phyloP scores from a whole-genome alignment of 2,888 invertebrate genomes.

The Chorisops tibialis region DNA sequence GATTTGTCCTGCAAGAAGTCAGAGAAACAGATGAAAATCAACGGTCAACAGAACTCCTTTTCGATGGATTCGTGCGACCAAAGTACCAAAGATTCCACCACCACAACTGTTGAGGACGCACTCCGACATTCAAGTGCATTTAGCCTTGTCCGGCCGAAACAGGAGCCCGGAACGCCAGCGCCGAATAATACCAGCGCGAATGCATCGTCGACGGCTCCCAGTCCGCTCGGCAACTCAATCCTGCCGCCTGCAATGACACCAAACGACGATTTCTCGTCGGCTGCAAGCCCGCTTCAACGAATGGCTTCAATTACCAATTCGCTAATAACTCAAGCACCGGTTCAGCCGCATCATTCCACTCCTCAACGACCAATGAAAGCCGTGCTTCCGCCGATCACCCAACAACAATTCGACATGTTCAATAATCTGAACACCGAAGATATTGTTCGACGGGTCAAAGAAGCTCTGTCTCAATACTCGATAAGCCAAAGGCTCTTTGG shows the following conservation, averaged over 20 bases:
- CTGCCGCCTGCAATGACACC: constrained; percentile 80
- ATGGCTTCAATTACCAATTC: constrained; percentile 99
- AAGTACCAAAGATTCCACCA: constrained; percentile 61
- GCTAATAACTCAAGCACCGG: constrained; percentile 83
- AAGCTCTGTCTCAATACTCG: constrained; percentile 90
- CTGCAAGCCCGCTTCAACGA: constrained; percentile 90
- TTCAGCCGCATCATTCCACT: constrained; percentile 79
- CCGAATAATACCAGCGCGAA: constrained; percentile 37
- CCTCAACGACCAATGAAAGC: constrained; percentile 90
- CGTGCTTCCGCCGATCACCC: constrained; percentile 95
- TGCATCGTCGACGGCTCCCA: constrained; percentile 75
- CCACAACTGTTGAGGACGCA: constrained; percentile 38
- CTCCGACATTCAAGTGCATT: constrained; percentile 64
- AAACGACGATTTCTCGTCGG: constrained; percentile 77
- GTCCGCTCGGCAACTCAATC: constrained; percentile 80
- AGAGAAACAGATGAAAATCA: constrained; percentile 57
- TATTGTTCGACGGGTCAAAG: constrained; percentile 93
- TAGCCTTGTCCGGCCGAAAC: constrained; percentile 81
- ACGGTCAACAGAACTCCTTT: constrained; percentile 48
- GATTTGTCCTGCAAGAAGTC: constrained; percentile 79
- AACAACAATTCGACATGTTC: constrained; percentile 97
- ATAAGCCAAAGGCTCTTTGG: constrained; percentile 98
- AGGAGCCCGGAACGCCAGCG: constrained; percentile 72
- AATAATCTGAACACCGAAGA: constrained; percentile 98
- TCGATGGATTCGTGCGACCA: constrained; percentile 60